A percentile compares a stretch with the other conserved stretches of the same genome.
Evolutionary conservation across 2,888 invertebrate species (phyloP).

Genomic region (Phortica okadai): DNA sequence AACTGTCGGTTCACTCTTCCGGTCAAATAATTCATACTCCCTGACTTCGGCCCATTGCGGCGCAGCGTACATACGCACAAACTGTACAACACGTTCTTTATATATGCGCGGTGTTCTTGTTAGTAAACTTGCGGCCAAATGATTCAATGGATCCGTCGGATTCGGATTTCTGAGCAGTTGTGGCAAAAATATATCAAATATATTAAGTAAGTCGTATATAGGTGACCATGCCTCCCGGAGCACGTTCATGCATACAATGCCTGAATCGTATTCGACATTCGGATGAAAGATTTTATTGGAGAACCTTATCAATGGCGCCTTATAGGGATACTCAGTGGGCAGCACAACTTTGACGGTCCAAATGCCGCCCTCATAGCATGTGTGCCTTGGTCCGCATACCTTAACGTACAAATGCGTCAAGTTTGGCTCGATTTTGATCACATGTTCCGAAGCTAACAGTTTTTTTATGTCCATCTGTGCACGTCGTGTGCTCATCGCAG

Average conservation of each 20-base stretch:
- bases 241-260: slow-evolving; percentile 60
- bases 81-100: slow-evolving; percentile 50
- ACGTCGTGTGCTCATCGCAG: slow-evolving; percentile 59
- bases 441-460: slow-evolving; percentile 55
- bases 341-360: slow-evolving; percentile 57
- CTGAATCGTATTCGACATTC: slow-evolving; percentile 58
- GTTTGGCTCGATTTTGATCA: slow-evolving; percentile 47
- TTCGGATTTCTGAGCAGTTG: slow-evolving; percentile 59
- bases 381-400: slow-evolving; percentile 58
- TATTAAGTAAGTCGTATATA: slow-evolving; percentile 59
- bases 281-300: slow-evolving; percentile 59
- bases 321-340: slow-evolving; percentile 58
- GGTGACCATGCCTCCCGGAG: slow-evolving; percentile 63
- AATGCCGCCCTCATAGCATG: slow-evolving; percentile 58
- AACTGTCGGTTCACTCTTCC: too few relatives aligned
- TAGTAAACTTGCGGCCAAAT: slow-evolving; percentile 55
- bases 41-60: slow-evolving; percentile 32
- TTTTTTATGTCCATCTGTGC: slow-evolving; percentile 56
- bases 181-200: slow-evolving; percentile 60
- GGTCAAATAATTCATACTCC: neutral
- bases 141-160: slow-evolving; percentile 57
- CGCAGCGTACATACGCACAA: slow-evolving; percentile 53
- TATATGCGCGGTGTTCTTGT: slow-evolving; percentile 54
- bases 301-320: slow-evolving; percentile 56
- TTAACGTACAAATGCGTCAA: slow-evolving; percentile 55